Evolutionary conservation across 2,113 vertebrate species (phyloP), one percentile per base, ranked within the genome.

Genomic region (Picathartes gymnocephalus): DNA sequence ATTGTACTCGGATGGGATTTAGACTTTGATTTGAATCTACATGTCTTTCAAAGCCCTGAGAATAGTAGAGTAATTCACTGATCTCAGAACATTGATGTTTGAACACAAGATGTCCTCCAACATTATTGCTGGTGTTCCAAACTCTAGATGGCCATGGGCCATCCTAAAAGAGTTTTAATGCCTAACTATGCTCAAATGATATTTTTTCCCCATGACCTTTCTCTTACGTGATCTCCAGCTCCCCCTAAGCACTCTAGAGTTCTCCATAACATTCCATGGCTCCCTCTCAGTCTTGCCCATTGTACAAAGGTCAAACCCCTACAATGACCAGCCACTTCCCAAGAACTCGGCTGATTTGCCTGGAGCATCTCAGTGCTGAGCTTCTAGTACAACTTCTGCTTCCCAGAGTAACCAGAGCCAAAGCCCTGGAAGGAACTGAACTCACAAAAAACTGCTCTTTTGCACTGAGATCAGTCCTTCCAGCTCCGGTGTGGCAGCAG

Each of bases 251-350:
- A 30, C 57, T 79, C 53, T 4, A 33, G 23, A 70, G n/a, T 19
- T 61, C 61, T 86, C 44, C 31, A 40, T 23, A 61, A 22, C 3
- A 33, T 53, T 57, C 44, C 2, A 0, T 66, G 11, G 21, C 56
- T 90, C 51, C 51, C 47, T 88, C 40, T 17, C 33, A 30, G n/a
- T 30, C 66, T 82, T 72, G 25, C 0, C 0, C 51, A 19, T 14
- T 21, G 24, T 17, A 64, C 61, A 60, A 68, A 74, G n/a, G 33
- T 54, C 31, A 91, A 76, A 60, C 8, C n/a, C 45, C 15, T 48
- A 2, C 1, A 37, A 20, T 13, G 28, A 65, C 0, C 0, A 85
- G 30, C 31, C 2, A 2, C 61, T 81, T 79, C 31, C 72, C 0
- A 0, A 27, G 53, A 68, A 64, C 44, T 65, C 0, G 0, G 13